Conservation (phyloP, 2,797 vertebrate genomes). For the Spondyliosoma cantharus region DNA sequence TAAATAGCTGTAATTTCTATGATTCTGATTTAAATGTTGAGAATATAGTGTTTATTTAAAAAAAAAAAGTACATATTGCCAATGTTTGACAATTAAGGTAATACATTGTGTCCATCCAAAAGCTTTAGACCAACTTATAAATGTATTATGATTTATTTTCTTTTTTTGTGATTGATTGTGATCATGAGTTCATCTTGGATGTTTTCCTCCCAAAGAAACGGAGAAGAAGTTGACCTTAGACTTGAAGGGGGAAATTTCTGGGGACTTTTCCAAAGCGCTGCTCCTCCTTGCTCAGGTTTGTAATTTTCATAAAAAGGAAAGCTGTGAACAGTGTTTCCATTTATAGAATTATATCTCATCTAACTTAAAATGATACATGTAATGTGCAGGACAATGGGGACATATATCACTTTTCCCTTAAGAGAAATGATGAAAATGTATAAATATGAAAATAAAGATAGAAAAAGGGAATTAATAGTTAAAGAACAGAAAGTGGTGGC, state of each 20-base stretch:
- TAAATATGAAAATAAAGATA: background rate
- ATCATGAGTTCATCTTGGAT: accelerated
- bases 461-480: too few species aligned
- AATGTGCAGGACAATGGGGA: background rate
- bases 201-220: conserved; percentile 72
- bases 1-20: background rate
- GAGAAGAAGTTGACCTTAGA: conserved; percentile 79
- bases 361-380: background rate
- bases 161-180: background rate
- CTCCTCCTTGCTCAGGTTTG: conserved; percentile 84
- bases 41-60: background rate
- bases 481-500: too few species aligned
- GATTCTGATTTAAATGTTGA: background rate
- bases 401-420: background rate
- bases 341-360: background rate
- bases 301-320: background rate
- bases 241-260: conserved; percentile 81
- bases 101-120: background rate
- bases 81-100: background rate
- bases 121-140: background rate
- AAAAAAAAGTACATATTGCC: background rate
- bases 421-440: background rate
- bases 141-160: background rate
- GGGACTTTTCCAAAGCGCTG: conserved; percentile 82
- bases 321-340: background rate